These are phyloP conservation scores for Dynastes maya DNA, from an alignment of 2,888 invertebrate species.

Conservation along the genomic window DNA sequence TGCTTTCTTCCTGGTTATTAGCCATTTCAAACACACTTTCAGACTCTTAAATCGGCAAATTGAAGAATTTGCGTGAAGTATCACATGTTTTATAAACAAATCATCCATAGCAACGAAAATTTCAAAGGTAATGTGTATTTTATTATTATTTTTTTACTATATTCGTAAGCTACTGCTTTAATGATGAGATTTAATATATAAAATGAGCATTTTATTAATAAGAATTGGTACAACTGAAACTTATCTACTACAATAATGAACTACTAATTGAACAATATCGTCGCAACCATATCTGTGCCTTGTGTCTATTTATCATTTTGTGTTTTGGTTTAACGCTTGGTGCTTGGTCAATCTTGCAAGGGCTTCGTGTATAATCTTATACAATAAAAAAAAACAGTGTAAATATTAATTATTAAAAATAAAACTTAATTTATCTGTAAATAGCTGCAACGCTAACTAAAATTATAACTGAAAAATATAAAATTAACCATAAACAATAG, in stretches of 20 bases:
- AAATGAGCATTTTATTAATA: too few relatives aligned
- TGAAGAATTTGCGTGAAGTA: too few relatives aligned
- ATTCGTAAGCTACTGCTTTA: too few relatives aligned
- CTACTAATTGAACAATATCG: constrained; percentile 9
- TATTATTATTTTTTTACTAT: too few relatives aligned
- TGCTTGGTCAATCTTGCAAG: not conserved
- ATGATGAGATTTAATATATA: too few relatives aligned
- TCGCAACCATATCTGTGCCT: not conserved
- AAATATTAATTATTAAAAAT: not conserved
- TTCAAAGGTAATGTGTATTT: too few relatives aligned
- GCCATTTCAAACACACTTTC: too few relatives aligned
- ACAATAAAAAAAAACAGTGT: not conserved
- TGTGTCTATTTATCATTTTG: not conserved
- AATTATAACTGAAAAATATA: constrained; percentile 6
- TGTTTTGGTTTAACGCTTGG: not conserved
- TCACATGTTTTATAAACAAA: too few relatives aligned
- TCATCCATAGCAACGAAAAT: too few relatives aligned
- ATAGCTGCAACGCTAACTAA: constrained; percentile 4
- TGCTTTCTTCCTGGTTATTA: too few relatives aligned
- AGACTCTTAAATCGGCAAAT: too few relatives aligned
- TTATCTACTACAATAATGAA: not conserved
- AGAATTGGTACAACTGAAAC: too few relatives aligned
- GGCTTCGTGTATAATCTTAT: not conserved
- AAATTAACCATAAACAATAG: not conserved
- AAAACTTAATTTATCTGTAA: not conserved